These are phyloP conservation scores for Rhagium mordax DNA, from an alignment of 2,888 invertebrate genomes.

Conservation along the genomic window DNA sequence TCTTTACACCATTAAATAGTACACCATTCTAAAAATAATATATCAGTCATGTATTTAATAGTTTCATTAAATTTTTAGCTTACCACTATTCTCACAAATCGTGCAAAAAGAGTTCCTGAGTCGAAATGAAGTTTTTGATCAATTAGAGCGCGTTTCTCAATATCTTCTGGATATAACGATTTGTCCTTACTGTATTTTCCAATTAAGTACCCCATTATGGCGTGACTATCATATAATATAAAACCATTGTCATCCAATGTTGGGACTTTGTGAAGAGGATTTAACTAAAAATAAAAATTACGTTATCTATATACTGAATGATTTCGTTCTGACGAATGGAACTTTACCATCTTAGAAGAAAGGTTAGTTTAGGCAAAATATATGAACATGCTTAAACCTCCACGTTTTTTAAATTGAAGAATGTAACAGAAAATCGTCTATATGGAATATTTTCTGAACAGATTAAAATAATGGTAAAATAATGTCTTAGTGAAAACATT, in stretches of 20 bases:
- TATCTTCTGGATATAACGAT: constrained; percentile 14
- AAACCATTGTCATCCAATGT: constrained; percentile 10
- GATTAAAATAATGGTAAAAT: no score
- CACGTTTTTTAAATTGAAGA: no score
- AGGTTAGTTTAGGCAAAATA: no score
- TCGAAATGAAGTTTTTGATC: constrained; percentile 16
- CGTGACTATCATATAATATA: not conserved
- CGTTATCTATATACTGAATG: no score
- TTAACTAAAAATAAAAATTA: constrained; percentile 7
- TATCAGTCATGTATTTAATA: no score
- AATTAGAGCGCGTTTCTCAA: not conserved
- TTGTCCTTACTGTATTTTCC: not conserved
- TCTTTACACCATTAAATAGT: not conserved
- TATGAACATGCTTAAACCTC: no score
- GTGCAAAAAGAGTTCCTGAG: not conserved
- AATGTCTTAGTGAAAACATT: no score
- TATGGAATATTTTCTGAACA: no score
- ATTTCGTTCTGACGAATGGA: no score
- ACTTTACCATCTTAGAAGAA: no score
- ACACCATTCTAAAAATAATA: not conserved
- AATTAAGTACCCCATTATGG: constrained; percentile 1
- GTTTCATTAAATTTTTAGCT: no score
- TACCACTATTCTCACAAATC: not conserved
- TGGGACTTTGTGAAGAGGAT: constrained; percentile 14
- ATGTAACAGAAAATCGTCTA: no score